Evolutionary conservation across 1,140 invertebrate species (phyloP), one percentile per base, ranked within the genome.

Genomic region (Drosophila santomea): DNA sequence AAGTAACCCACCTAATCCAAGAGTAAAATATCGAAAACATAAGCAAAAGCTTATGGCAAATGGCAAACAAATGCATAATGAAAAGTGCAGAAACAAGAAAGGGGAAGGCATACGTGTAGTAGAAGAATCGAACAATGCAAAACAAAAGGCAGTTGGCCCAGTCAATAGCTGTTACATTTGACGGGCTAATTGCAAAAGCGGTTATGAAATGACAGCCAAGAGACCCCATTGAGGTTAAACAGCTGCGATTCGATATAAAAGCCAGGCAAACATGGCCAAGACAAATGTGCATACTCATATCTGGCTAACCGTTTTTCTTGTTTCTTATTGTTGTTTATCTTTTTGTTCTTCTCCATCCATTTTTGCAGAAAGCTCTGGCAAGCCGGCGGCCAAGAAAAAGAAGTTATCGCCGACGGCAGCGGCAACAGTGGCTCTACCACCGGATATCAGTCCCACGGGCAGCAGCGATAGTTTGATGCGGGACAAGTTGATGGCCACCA

Each of bases 381-480:
- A 91, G 48, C 75, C 88, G 6, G 60, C 77, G 17, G 75, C 72
- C 35, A 92, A 92, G 52, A 92, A 91, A 67, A 92, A 91, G 74
- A 92, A 90, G 59, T 64, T 90, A 35, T 54, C 55, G 32, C 7
- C 56, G 0, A 32, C 23, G n/a, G 39, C 43, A 20, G 48, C 60
- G n/a, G 35, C 44, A 20, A 56, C 69, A 11, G 45, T 62, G 36
- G 80, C 85, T 12, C 41, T 85, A 38, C 72, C 75, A 4, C 83
- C 86, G 12, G 90, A 78, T 47, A 79, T 85, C 3, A 91, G 80
- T 72, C 86, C 86, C 11, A 88, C 83, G 5, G 78, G 78, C 66
- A 90, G 86, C 59, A 91, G 83, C 48, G 90, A 91, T 48, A 91
- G 82, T 35, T 23, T 90, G 20, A 74, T 91, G 73, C 85, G 90